Evolutionary conservation across 2,797 vertebrate species (phyloP).

Genomic region (Pristis pectinata): DNA sequence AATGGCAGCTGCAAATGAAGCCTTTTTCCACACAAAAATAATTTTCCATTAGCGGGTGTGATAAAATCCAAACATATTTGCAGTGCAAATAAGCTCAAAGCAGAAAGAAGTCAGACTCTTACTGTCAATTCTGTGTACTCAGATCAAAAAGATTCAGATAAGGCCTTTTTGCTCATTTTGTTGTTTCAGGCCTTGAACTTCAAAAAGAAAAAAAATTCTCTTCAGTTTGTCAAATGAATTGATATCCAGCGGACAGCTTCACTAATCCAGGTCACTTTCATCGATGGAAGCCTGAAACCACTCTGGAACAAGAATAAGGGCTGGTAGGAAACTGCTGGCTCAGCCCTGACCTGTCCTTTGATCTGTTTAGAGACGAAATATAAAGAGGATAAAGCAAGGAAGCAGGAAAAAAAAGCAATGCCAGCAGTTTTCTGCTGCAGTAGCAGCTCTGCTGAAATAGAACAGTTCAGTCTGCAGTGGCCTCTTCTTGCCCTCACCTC

Average conservation of each 20-base stretch:
- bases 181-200: not conserved
- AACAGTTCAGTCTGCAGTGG: not conserved
- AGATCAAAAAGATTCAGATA: constrained; percentile 27
- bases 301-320: not conserved
- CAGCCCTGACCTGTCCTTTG: constrained; percentile 31
- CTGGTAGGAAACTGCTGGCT: constrained; percentile 21
- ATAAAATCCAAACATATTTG: constrained; percentile 22
- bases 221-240: constrained; percentile 11
- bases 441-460: not conserved
- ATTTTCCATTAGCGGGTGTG: not conserved
- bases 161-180: not conserved
- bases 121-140: not conserved
- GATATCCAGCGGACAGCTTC: not conserved
- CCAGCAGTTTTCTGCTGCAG: not conserved
- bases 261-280: constrained; percentile 4
- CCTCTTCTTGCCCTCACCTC: not conserved
- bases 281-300: not conserved
- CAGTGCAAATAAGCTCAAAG: not conserved
- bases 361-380: constrained; percentile 11
- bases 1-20: not conserved
- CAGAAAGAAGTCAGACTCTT: not conserved
- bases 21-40: not conserved
- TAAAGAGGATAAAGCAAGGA: constrained; percentile 32
- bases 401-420: not conserved
- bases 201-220: not conserved